phyloP scores from a whole-genome alignment of 2,888 invertebrate genomes.

The Euplexia lucipara region DNA sequence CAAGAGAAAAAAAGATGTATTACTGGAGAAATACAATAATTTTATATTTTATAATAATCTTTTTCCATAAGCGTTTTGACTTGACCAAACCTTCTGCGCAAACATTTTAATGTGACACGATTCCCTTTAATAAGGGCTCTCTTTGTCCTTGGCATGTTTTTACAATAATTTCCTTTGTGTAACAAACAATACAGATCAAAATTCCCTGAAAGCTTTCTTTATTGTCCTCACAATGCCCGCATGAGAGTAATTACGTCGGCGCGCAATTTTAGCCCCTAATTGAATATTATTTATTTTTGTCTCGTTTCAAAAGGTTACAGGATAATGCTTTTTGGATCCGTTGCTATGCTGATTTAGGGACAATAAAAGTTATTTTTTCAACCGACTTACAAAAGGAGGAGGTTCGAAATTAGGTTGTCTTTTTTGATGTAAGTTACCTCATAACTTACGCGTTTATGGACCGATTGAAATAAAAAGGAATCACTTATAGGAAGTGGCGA shows the following conservation, averaged over 20 bases:
- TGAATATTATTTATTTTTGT: conserved; percentile 63
- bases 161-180: conserved; percentile 46
- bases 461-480: too few relatives aligned
- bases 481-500: too few relatives aligned
- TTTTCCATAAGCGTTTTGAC: too few relatives aligned
- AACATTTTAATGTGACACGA: background rate
- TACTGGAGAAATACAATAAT: too few relatives aligned
- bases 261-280: conserved; percentile 61
- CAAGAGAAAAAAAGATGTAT: too few relatives aligned
- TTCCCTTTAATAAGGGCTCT: conserved; percentile 16
- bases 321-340: conserved; percentile 25
- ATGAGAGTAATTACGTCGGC: conserved; percentile 55
- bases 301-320: conserved; percentile 38
- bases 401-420: too few relatives aligned
- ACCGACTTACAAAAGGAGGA: too few relatives aligned
- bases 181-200: conserved; percentile 48
- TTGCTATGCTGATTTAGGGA: background rate
- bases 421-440: too few relatives aligned
- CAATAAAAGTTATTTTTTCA: background rate
- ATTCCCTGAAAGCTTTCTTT: conserved; percentile 46
- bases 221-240: conserved; percentile 46
- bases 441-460: too few relatives aligned
- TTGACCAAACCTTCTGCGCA: conserved; percentile 16
- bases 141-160: conserved; percentile 32
- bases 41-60: too few relatives aligned